These are phyloP conservation scores for Phalacrocorax brasilianus DNA, from an alignment of 2,113 vertebrate genomes.

Conservation along the genomic window DNA sequence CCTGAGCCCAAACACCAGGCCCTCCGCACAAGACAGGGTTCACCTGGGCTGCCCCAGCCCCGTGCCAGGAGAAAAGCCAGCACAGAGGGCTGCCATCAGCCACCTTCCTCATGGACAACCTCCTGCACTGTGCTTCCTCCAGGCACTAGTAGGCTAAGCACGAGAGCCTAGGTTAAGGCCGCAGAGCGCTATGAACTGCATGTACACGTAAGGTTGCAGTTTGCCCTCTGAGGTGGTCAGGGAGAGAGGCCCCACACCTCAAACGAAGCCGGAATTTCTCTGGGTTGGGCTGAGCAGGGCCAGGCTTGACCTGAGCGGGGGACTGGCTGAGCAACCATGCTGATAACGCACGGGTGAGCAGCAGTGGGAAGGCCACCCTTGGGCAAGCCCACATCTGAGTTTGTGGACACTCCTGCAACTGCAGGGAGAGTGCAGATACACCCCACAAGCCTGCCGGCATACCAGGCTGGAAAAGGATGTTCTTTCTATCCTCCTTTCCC, in stretches of 20 bases:
- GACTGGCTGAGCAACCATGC: too few relatives aligned
- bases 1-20: not conserved
- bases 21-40: not conserved
- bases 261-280: not conserved
- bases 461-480: not conserved
- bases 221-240: not conserved
- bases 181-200: not conserved
- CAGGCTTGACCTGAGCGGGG: not conserved
- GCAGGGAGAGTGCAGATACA: not conserved
- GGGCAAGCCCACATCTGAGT: not conserved
- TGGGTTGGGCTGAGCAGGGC: not conserved
- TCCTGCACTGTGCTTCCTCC: not conserved
- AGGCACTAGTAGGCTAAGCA: not conserved
- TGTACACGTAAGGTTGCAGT: accelerated
- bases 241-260: not conserved
- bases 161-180: not conserved
- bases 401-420: not conserved
- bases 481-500: not conserved
- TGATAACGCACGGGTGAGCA: not conserved
- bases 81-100: not conserved
- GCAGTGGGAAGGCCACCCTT: not conserved
- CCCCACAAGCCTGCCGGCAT: not conserved
- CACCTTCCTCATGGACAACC: not conserved
- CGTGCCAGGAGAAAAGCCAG: not conserved
- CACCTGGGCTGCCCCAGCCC: not conserved